These are phyloP conservation scores for Embiotoca jacksoni DNA, from an alignment of 2,113 vertebrate species.

Conservation along the genomic window DNA sequence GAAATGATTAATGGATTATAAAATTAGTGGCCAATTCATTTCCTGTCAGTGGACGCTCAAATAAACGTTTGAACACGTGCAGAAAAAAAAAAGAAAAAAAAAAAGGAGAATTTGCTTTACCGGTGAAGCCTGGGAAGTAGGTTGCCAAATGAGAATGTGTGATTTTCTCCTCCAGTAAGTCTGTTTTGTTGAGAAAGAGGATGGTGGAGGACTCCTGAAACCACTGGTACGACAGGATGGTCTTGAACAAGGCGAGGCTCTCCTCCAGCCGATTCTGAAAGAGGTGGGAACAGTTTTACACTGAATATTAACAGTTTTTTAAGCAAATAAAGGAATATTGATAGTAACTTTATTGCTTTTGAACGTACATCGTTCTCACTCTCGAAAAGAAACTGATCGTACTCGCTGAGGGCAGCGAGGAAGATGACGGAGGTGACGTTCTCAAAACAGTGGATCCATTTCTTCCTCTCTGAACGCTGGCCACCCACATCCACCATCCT, in stretches of 20 bases:
- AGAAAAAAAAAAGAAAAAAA: too few species aligned
- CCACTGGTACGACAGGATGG: constrained; percentile 86
- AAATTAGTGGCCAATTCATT: too few species aligned
- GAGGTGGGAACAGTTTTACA: not conserved
- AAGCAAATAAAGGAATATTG: not conserved
- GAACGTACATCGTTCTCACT: constrained; percentile 85
- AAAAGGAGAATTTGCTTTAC: constrained; percentile 68
- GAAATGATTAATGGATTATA: too few species aligned
- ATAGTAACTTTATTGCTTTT: not conserved
- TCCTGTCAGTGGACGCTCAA: too few species aligned
- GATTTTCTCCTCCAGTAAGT: constrained; percentile 92
- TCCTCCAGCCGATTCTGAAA: constrained; percentile 89
- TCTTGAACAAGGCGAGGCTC: constrained; percentile 92
- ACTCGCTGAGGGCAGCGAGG: constrained; percentile 91
- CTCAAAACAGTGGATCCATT: constrained; percentile 95
- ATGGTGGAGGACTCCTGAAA: constrained; percentile 91
- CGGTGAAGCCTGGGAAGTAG: constrained; percentile 88
- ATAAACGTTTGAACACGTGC: too few species aligned
- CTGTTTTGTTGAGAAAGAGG: constrained; percentile 92
- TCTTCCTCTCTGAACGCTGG: constrained; percentile 91
- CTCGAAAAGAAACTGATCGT: constrained; percentile 91
- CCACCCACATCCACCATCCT: constrained; percentile 95
- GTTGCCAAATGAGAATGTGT: constrained; percentile 85
- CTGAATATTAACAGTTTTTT: not conserved
- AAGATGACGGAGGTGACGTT: constrained; percentile 91